These are phyloP conservation scores for Gymnocypris eckloni DNA, from an alignment of 2,797 vertebrate genomes.

Conservation along the genomic window DNA sequence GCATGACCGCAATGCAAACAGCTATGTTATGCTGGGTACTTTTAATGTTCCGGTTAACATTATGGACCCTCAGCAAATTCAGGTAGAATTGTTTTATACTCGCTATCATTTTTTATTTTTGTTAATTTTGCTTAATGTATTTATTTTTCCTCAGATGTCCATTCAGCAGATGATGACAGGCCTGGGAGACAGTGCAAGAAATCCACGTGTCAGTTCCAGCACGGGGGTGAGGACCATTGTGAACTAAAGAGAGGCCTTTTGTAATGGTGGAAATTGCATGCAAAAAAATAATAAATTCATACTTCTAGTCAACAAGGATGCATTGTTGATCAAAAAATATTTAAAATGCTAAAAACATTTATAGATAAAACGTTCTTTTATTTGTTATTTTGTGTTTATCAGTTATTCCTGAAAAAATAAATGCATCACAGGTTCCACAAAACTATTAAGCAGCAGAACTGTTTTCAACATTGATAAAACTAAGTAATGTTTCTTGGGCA, in stretches of 20 bases:
- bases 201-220: conserved; percentile 79
- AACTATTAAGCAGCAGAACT: neutral
- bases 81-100: conserved; percentile 66
- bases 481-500: neutral
- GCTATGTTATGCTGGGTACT: conserved; percentile 95
- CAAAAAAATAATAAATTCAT: neutral
- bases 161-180: conserved; percentile 84
- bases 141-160: conserved; percentile 75
- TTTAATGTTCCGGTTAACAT: conserved; percentile 93
- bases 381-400: neutral
- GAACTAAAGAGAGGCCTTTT: neutral
- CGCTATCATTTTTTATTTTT: neutral
- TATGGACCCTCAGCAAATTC: conserved; percentile 84
- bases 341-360: neutral
- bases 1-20: conserved; percentile 92
- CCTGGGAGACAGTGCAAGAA: conserved; percentile 78
- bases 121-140: neutral
- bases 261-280: neutral
- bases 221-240: conserved; percentile 75
- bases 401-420: neutral
- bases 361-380: neutral
- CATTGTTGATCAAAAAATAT: neutral
- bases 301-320: neutral
- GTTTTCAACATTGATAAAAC: neutral
- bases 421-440: neutral